Evolutionary conservation across 2,888 invertebrate species (phyloP).

Genomic region (Lepas anatifera): DNA sequence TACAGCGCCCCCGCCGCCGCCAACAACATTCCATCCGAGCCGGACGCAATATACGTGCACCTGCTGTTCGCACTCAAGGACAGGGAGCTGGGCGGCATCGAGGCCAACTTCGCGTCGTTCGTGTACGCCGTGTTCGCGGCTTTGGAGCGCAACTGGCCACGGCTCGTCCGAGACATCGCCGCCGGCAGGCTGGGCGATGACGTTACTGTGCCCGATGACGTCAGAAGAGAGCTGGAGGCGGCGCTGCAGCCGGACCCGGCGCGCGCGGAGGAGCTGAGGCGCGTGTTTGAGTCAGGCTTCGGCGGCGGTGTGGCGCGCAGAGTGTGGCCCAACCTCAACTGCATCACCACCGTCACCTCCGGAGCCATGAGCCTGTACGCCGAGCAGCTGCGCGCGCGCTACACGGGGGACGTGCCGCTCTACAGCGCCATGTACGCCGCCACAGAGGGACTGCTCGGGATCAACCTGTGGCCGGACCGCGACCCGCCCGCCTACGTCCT

Average conservation of each 20-base stretch:
- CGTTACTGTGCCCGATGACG: neutral
- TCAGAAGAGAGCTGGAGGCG: slow-evolving; percentile 26
- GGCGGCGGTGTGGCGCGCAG: slow-evolving; percentile 4
- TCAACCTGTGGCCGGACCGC: slow-evolving; percentile 25
- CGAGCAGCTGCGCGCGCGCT: slow-evolving; percentile 16
- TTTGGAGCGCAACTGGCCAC: slow-evolving; percentile 28
- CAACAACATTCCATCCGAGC: slow-evolving; percentile 30
- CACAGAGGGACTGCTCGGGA: slow-evolving; percentile 31
- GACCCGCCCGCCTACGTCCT: slow-evolving; percentile 28
- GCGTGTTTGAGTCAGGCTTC: slow-evolving; percentile 28
- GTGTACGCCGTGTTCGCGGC: slow-evolving; percentile 30
- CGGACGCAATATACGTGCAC: slow-evolving; percentile 32
- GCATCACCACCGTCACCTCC: slow-evolving; percentile 27
- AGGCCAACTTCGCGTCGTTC: slow-evolving; percentile 33
- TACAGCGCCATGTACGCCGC: slow-evolving; percentile 33
- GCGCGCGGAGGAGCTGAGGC: slow-evolving; percentile 29
- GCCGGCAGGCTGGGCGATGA: neutral
- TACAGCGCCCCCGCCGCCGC: slow-evolving; percentile 31
- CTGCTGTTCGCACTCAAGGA: slow-evolving; percentile 32
- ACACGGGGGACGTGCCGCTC: slow-evolving; percentile 27
- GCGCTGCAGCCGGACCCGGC: slow-evolving; percentile 26
- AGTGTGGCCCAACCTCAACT: neutral
- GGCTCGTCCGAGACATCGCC: slow-evolving; percentile 30
- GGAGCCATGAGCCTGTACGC: slow-evolving; percentile 31
- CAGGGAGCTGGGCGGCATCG: slow-evolving; percentile 30